Evolutionary conservation across 2,797 vertebrate species (phyloP), one percentile per base, ranked within the genome.

Genomic region (Phoeniculus purpureus): DNA sequence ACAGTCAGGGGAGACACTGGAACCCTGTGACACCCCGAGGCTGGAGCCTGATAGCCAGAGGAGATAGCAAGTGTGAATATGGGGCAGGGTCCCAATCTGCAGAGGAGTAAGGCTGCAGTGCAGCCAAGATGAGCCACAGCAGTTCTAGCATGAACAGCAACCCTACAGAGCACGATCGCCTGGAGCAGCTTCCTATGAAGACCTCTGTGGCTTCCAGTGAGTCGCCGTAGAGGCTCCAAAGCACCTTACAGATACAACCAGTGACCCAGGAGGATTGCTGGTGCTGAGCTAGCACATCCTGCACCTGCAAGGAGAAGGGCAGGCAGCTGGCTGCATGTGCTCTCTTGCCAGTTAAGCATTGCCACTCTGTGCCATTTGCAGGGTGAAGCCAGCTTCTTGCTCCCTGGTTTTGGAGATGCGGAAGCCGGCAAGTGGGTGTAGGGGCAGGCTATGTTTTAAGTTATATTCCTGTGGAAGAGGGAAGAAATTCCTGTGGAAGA

Each of bases 201-300:
- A 34, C 66, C 59, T 13, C 6, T 6, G 12, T 1, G 1, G 27
- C 23, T 90, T 86, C 18, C 45, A 80, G 62, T 43, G 40, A 0
- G 0, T 31, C 2, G 0, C 15, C 48, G 18, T 9, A 37, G 48
- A 70, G 52, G 11, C 26, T 65, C 43, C 85, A 51, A 51, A 83
- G 1, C 3, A 20, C 37, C 4, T 40, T 55, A 34, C 1, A 3
- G 31, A 43, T 27, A 26, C 15, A 45, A 6, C 6, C 0, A 5
- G 37, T 18, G 76, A 68, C n/a, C 6, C 52, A 68, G 58, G 26
- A 91, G 37, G 59, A 56, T 56, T 61, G 6, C 48, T 78, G 59
- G 29, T 75, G 55, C 43, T 2, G 1, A 52, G 31, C 34, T 26
- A 54, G 59, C 54, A 65, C 43, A 19, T 21, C 15, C 51, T 31